Conservation (phyloP, 2,113 vertebrate species). For the Entosphenus tridentatus region DNA sequence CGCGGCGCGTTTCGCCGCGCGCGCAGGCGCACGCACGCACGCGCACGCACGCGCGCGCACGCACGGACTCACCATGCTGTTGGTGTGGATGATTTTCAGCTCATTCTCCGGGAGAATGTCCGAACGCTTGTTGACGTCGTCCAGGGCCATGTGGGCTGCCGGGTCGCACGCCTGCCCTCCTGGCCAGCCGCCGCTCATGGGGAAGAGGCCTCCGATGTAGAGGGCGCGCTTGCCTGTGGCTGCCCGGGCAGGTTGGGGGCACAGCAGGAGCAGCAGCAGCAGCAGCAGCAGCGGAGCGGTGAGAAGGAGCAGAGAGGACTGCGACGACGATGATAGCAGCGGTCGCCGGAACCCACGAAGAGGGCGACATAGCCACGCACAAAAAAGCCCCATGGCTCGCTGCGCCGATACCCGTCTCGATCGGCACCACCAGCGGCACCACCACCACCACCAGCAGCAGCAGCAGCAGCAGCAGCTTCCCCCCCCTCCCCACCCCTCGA, state of each 20-base stretch:
- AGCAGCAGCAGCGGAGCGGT: constrained; percentile 19
- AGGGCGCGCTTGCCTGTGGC: constrained; percentile 58
- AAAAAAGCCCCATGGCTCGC: no score
- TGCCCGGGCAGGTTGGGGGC: constrained; percentile 21
- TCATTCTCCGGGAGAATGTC: constrained; percentile 71
- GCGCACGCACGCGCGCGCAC: background rate
- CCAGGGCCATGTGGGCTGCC: constrained; percentile 62
- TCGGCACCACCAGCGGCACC: no score
- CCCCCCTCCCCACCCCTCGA: no score
- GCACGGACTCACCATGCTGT: constrained; percentile 48
- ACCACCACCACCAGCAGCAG: no score
- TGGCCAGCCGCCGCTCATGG: constrained; percentile 76
- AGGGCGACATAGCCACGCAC: no score
- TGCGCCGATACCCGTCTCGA: no score
- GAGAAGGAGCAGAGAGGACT: constrained; percentile 11
- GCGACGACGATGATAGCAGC: background rate
- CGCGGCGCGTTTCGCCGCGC: background rate
- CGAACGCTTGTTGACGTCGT: constrained; percentile 60
- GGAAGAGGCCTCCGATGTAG: constrained; percentile 74
- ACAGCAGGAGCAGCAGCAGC: constrained; percentile 13
- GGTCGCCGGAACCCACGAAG: no score
- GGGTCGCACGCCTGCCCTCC: constrained; percentile 71
- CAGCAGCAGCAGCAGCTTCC: no score
- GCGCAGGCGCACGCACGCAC: background rate
- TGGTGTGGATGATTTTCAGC: constrained; percentile 63